Conservation (phyloP, 2,113 vertebrate species). For the Papio anubis region DNA sequence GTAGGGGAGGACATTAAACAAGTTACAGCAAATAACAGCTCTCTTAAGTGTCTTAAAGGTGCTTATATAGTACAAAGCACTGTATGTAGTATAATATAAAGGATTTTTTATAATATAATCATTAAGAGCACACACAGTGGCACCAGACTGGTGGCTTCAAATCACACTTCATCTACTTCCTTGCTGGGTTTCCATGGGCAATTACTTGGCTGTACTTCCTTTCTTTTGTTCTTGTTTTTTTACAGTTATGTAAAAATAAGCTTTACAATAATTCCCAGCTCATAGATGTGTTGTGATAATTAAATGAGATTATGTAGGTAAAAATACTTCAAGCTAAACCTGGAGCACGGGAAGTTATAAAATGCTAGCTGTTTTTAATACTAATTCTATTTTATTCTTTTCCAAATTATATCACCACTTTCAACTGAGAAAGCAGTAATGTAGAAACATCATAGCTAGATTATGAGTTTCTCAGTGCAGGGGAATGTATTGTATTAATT, state of each 20-base stretch:
- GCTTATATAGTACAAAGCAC: neutral
- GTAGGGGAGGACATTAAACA: neutral
- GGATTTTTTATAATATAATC: neutral
- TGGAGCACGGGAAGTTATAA: neutral
- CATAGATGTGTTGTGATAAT: neutral
- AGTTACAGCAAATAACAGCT: neutral
- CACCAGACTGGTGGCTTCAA: neutral
- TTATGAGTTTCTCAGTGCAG: neutral
- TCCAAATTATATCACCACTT: neutral
- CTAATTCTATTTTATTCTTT: neutral
- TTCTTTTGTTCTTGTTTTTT: neutral
- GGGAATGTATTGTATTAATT: neutral
- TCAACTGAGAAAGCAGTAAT: neutral
- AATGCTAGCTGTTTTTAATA: neutral
- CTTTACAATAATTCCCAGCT: neutral
- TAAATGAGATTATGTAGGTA: neutral
- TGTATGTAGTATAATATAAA: neutral
- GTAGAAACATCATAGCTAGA: neutral
- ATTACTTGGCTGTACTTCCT: neutral
- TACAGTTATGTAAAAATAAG: neutral
- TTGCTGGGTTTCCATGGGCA: neutral
- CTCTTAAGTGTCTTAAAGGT: neutral
- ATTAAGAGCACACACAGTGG: neutral
- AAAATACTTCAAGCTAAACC: neutral
- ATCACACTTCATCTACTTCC: neutral